Evolutionary conservation across 1,140 invertebrate species (phyloP), one percentile per base, ranked within the genome.

Genomic region (Panulirus ornatus): DNA sequence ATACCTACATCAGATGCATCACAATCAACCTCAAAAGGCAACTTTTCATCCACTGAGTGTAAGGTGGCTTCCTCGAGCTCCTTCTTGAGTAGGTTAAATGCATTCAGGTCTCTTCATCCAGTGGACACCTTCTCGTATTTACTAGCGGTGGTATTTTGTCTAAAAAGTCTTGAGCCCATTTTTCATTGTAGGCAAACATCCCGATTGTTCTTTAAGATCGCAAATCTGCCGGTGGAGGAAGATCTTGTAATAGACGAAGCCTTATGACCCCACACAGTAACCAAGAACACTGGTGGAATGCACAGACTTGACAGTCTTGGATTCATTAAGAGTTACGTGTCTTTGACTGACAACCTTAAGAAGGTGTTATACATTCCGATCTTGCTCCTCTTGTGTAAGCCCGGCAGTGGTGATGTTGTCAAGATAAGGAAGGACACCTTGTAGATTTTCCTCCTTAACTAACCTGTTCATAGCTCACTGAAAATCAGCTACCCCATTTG

Each of bases 21-120:
- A 76, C 73, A 76, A n/a, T 76, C 70, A 86, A 76, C 84, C 34
- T 54, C 84, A 86, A 86, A 54, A n/a, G 70, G 27, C n/a, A 76
- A 63, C 36, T n/a, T 79, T 84, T 84, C 73, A 84, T 87, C 40
- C 2, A 58, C 22, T 22, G 84, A 87, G n/a, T 87, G 51, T 27
- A 76, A 42, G 42, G 73, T 86, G 71, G 84, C 71, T 11, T 76
- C 27, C 30, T 78, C 73, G 3, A 76, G 84, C 27, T 78, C 30
- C 73, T 40, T 78, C 54, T 87, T 87, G 34, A 78, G 84, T 58
- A 47, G 47, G n/a, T 76, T 87, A 76, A 87, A 87, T 27, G 84
- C 71, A 19, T 58, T 40, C 19, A 78, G 30, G 36, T 66, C 40
- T 54, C 11, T 54, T 38, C 47, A 76, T 42, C 73, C n/a, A 87